Percentiles rank a stretch among this genome's conserved stretches.
These are phyloP conservation scores for Orcinus orca DNA, from an alignment of 2,113 vertebrate species.

Conservation along the genomic window DNA sequence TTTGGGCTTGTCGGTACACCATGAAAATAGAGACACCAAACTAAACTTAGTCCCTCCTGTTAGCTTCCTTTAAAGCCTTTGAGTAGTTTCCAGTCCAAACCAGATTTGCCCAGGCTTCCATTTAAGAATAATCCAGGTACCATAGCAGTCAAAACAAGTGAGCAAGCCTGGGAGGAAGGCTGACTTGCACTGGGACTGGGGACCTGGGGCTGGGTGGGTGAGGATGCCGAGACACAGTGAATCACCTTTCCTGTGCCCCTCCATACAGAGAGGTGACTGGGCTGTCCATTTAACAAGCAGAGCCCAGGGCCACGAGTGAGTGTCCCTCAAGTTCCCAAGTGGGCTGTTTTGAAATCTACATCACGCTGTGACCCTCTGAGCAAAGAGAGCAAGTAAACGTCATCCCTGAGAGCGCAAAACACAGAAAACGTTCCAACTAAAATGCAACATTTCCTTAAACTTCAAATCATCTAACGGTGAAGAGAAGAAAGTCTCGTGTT, in stretches of 20 bases:
- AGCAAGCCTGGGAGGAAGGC: constrained; percentile 10
- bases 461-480: background rate
- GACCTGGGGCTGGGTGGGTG: too few relatives aligned
- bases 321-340: background rate
- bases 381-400: background rate
- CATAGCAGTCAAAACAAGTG: constrained; percentile 58
- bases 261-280: background rate
- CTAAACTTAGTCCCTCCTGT: constrained; percentile 2
- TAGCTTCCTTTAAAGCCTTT: constrained; percentile 42
- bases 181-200: background rate
- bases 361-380: background rate
- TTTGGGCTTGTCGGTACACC: constrained; percentile 24
- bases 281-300: background rate
- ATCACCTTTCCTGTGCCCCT: background rate
- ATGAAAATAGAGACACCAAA: constrained; percentile 47
- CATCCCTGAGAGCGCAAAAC: background rate
- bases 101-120: constrained; percentile 40
- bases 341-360: background rate
- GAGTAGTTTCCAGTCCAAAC: constrained; percentile 47
- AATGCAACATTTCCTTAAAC: background rate
- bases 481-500: background rate
- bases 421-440: background rate
- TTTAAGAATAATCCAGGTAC: constrained; percentile 60
- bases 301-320: background rate
- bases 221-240: background rate